phyloP scores from a whole-genome alignment of 2,888 invertebrate species.

The Cataglyphis albicans region DNA sequence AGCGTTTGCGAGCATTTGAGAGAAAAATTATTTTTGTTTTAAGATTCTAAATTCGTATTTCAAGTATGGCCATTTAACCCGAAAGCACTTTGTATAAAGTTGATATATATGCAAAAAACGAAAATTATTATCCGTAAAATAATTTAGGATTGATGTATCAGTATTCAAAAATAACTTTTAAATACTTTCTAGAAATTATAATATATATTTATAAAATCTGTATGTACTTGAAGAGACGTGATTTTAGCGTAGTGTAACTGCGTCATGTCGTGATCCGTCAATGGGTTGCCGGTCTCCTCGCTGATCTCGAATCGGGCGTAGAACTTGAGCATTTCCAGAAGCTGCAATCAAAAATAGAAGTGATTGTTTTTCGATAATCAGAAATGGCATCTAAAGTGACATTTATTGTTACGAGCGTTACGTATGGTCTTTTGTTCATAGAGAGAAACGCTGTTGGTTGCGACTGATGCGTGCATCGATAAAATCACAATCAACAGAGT shows the following conservation, averaged over 20 bases:
- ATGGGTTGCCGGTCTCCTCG: conserved; percentile 97
- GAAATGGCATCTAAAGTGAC: neutral
- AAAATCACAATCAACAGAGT: conserved; percentile 9
- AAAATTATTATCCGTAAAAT: neutral
- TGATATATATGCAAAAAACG: neutral
- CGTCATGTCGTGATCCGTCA: conserved; percentile 97
- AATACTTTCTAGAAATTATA: neutral
- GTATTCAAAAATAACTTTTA: neutral
- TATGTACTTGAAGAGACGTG: conserved; percentile 93
- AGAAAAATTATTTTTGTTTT: no score
- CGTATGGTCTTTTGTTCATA: neutral
- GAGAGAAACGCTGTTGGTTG: neutral
- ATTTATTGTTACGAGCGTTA: neutral
- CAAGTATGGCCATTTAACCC: no score
- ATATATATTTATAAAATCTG: neutral
- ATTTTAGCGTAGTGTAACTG: conserved; percentile 97
- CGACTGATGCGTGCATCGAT: neutral
- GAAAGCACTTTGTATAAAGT: no score
- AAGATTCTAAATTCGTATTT: no score
- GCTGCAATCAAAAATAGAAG: conserved; percentile 87
- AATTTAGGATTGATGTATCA: neutral
- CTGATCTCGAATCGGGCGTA: conserved; percentile 99
- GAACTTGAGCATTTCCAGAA: conserved; percentile 97
- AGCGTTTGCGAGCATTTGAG: no score
- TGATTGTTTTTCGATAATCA: neutral